These are phyloP conservation scores for Zosterops pallidus DNA, from an alignment of 2,113 vertebrate species.

Conservation along the genomic window DNA sequence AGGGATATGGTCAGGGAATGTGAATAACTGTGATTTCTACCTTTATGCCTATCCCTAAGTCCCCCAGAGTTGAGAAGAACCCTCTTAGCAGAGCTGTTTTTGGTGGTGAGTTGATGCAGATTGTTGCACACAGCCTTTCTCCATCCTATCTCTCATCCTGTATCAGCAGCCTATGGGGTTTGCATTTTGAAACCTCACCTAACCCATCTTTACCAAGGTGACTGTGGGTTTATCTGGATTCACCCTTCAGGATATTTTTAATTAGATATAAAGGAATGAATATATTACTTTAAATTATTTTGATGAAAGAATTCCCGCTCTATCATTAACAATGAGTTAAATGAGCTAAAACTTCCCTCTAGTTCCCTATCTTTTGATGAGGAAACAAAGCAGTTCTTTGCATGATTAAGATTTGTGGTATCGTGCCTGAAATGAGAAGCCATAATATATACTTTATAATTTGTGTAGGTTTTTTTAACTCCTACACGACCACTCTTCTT, in stretches of 20 bases:
- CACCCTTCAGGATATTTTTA: constrained; percentile 14
- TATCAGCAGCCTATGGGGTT: neutral
- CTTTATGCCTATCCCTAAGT: fast-evolving
- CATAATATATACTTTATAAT: neutral
- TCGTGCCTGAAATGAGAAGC: constrained; percentile 42
- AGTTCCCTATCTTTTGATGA: constrained; percentile 56
- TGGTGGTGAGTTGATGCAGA: neutral
- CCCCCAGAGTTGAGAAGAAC: neutral
- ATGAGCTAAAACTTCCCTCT: constrained; percentile 41
- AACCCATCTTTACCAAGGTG: constrained; percentile 9
- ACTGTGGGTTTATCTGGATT: constrained; percentile 25
- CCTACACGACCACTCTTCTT: neutral
- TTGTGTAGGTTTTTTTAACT: constrained; percentile 47
- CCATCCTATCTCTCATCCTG: neutral
- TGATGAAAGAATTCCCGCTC: constrained; percentile 23
- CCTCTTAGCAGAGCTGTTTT: neutral
- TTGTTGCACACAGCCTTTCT: neutral
- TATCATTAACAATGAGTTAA: constrained; percentile 48
- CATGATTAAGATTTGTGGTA: constrained; percentile 62
- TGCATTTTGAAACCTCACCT: neutral
- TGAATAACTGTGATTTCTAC: neutral
- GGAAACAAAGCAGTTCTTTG: constrained; percentile 61
- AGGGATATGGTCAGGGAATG: neutral
- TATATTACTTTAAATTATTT: constrained; percentile 52
- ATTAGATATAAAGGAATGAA: constrained; percentile 39